These are phyloP conservation scores for Muricea muricata DNA, from an alignment of 92 coral and sea anemone genomes.

Conservation along the genomic window DNA sequence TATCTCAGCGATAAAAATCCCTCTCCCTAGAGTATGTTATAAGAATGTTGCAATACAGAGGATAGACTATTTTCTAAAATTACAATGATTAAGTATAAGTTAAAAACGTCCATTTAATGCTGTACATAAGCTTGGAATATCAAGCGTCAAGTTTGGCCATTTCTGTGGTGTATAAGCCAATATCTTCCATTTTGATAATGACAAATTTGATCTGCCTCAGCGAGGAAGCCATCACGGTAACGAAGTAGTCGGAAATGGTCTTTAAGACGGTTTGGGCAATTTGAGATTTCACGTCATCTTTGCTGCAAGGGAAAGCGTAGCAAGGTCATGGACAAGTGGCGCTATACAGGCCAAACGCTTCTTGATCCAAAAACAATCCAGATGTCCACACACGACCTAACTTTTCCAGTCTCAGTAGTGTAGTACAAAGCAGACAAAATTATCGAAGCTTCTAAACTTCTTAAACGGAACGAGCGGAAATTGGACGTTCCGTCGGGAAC, in stretches of 20 bases:
- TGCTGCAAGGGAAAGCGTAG: slow-evolving; percentile 27
- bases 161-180: slow-evolving; percentile 22
- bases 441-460: too few species aligned
- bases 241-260: slow-evolving; percentile 44
- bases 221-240: slow-evolving; percentile 45
- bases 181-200: slow-evolving; percentile 39
- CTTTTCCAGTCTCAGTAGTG: too few species aligned
- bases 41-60: not conserved
- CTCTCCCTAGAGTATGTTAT: not conserved
- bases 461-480: too few species aligned
- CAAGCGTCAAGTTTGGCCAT: slow-evolving; percentile 43
- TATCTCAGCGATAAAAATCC: not conserved
- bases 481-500: too few species aligned
- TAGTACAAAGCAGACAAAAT: too few species aligned
- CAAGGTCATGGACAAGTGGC: not conserved
- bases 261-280: slow-evolving; percentile 30
- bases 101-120: not conserved
- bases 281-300: slow-evolving; percentile 26
- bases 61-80: not conserved
- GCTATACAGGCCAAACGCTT: not conserved
- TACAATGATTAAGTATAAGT: not conserved
- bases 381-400: not conserved
- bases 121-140: not conserved
- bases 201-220: slow-evolving; percentile 37
- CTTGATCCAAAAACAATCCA: not conserved